Base-by-base conservation (phyloP, 2,797 vertebrate genomes). In the Tragelaphus eurycerus region DNA sequence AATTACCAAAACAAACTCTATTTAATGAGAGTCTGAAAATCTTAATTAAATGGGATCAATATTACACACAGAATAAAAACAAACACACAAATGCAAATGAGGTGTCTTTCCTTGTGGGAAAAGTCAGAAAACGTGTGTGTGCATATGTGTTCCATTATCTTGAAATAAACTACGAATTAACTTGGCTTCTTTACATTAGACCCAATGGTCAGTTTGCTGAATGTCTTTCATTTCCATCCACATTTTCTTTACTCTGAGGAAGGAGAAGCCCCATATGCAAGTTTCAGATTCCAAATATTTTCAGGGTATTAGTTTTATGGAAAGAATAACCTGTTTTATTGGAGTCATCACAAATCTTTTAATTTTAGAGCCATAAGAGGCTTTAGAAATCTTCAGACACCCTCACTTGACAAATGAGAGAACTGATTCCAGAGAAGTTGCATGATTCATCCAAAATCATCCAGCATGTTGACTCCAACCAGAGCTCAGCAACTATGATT, bases 41-140 rank as follows among this genome's bases (percentile, higher is more conserved):
- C n/a, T 95, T 95, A 97, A 96, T 97, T 95, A 97, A 95, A 79
- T 93, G 90, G 85, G 50, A 94, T 95, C 79, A 90, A 82, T 91
- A 96, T 55, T 71, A 92, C 38, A 92, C 19, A 81, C 0, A 4
- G 79, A 97, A 94, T 57, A 90, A 93, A 97, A 97, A 74, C n/a
- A 96, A 96, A 95, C 94, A 29, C 83, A 62, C 19, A 93, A 92
- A 92, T 86, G 88, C 60, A 96, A 97, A 87, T 84, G 86, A 86
- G 25, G 46, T 71, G 10, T 74, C 25, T 81, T 88, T 95, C 62
- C 71, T 85, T 85, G 23, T 43, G 62, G 78, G 71, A 34, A 85
- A 93, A 97, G 43, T 84, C 54, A 82, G 48, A 93, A 57, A 94
- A 17, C 3, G 1, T 71, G 48, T 90, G 64, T 67, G 16, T 86